Evolutionary conservation across 2,797 vertebrate genomes (phyloP), one percentile per base, ranked within the genome.

Genomic region (Huso huso): DNA sequence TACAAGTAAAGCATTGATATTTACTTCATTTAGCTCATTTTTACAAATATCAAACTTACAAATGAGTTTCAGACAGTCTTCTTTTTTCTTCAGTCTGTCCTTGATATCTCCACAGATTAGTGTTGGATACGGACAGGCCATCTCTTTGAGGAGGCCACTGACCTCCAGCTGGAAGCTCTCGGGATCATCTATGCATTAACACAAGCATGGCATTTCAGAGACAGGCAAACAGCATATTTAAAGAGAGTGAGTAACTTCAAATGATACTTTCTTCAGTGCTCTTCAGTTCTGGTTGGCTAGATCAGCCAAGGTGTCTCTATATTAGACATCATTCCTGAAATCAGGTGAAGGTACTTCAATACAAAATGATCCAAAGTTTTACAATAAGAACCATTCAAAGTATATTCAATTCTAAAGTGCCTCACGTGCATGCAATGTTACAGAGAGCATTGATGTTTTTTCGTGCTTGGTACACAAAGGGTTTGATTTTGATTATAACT

Each of bases 101-200:
- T 88, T 90, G 62, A 95, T 80, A 61, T 95, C 88, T 75, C 91
- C 90, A n/a, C 91, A 88, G 9, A 88, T 12, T 0, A 91, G 80
- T 0, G 84, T 80, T 1, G 88, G 77, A 73, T 90, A 90, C 0
- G 95, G 96, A 79, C 93, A 98, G 59, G 85, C 80, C 80, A 96
- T 76, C 86, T 97, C 94, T 82, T 90, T 94, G 76, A 98, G 82
- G 80, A 98, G 83, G 8, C 90, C 89, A 66, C 93, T 93, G 73
- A 97, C 81, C 73, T 98, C 92, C 65, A 93, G 77, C 71, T 88
- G 90, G 62, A 94, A 88, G 63, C 93, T 89, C 70, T 93, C 93
- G 64, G 82, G 10, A 74, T 97, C 92, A 58, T 89, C 95, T 86
- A 64, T n/a, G 52, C 64, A 76, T 37, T 37, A 37, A 37, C 23